Conservation (phyloP, 2,113 vertebrate species). For the Mandrillus leucophaeus region DNA sequence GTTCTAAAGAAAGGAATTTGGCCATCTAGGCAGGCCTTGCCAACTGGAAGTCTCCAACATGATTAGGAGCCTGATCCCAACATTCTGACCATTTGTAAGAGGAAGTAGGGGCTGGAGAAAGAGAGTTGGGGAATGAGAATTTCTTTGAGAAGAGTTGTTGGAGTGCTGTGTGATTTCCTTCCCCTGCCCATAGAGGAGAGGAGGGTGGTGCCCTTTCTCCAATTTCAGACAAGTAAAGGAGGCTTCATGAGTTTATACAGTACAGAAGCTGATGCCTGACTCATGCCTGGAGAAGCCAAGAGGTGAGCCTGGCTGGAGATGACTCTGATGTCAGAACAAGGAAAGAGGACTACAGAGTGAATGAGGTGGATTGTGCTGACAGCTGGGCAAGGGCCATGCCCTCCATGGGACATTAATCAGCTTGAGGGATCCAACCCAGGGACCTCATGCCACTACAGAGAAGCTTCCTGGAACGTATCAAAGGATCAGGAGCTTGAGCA, state of each 20-base stretch:
- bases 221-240: neutral
- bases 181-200: neutral
- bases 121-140: neutral
- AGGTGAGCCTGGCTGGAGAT: neutral
- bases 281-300: neutral
- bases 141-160: neutral
- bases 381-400: neutral
- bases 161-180: neutral
- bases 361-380: neutral
- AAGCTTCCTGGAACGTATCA: neutral
- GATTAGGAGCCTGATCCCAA: neutral
- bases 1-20: neutral
- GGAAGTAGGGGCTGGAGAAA: neutral
- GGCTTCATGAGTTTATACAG: neutral
- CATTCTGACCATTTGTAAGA: neutral
- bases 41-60: neutral
- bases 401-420: neutral
- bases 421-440: neutral
- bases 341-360: neutral
- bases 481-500: neutral
- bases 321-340: neutral
- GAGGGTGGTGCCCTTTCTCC: neutral
- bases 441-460: neutral
- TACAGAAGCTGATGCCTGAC: neutral
- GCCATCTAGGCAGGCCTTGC: neutral